A percentile compares a stretch with the other conserved stretches of the same genome.
phyloP scores from a whole-genome alignment of 2,888 invertebrate species.

The Catocala fraxini region DNA sequence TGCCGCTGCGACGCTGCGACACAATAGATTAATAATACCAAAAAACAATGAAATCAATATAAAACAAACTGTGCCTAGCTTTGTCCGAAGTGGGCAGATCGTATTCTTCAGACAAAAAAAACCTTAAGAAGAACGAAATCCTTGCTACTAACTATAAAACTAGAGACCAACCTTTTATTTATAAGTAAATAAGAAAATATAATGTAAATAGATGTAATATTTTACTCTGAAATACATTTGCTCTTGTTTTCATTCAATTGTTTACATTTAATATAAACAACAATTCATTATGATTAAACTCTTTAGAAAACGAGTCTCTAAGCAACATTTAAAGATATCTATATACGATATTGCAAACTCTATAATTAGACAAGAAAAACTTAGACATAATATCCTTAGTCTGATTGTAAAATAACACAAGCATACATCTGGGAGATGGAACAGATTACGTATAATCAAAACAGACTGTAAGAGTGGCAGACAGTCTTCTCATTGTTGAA shows the following conservation, averaged over 20 bases:
- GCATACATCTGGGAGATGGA: constrained; percentile 41
- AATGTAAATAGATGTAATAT: not conserved
- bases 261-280: not conserved
- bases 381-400: constrained; percentile 4
- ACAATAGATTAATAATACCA: too few relatives aligned
- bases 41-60: too few relatives aligned
- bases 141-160: not conserved
- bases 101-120: too few relatives aligned
- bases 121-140: not conserved
- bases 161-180: not conserved
- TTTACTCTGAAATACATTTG: not conserved
- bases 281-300: too few relatives aligned
- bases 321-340: too few relatives aligned
- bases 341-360: too few relatives aligned
- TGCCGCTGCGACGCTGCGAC: too few relatives aligned
- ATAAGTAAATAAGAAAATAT: not conserved
- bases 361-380: too few relatives aligned
- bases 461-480: constrained; percentile 51
- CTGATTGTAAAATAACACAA: constrained; percentile 29
- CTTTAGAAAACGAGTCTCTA: too few relatives aligned
- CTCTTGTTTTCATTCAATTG: not conserved
- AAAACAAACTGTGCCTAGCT: too few relatives aligned
- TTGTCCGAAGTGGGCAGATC: too few relatives aligned
- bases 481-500: constrained; percentile 60
- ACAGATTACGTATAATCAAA: constrained; percentile 60